phyloP scores from a whole-genome alignment of 2,113 vertebrate genomes.

The Potamarius usumacintae region DNA sequence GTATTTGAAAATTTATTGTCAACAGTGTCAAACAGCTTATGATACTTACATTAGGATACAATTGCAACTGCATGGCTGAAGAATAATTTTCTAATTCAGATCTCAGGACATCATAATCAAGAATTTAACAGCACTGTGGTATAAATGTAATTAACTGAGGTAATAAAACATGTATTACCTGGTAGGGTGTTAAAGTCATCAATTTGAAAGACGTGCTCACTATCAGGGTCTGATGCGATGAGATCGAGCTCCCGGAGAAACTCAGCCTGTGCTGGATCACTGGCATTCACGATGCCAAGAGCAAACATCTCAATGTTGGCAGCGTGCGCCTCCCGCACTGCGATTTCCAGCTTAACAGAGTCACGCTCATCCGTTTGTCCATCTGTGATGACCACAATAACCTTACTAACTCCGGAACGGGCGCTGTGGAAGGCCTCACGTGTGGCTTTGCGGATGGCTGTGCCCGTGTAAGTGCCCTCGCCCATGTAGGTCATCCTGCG shows the following conservation, averaged over 20 bases:
- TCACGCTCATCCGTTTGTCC: conserved; percentile 87
- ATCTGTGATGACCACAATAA: conserved; percentile 86
- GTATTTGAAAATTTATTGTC: background rate
- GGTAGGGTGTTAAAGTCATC: conserved; percentile 87
- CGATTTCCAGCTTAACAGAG: conserved; percentile 81
- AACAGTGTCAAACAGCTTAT: too few species aligned
- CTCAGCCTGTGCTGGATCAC: conserved; percentile 80
- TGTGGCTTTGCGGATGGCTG: conserved; percentile 84
- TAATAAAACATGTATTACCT: conserved; percentile 67
- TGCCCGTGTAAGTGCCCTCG: conserved; percentile 89
- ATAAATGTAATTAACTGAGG: too few species aligned
- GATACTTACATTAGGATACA: background rate
- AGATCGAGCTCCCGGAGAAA: conserved; percentile 84
- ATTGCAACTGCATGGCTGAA: background rate
- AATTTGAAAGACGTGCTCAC: conserved; percentile 86
- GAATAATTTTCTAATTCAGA: background rate
- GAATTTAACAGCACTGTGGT: background rate
- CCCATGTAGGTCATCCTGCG: conserved; percentile 87
- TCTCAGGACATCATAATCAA: background rate
- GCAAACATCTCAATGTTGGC: conserved; percentile 90
- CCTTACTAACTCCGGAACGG: conserved; percentile 80
- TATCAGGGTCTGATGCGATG: conserved; percentile 88
- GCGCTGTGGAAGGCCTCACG: conserved; percentile 84
- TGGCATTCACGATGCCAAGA: conserved; percentile 84
- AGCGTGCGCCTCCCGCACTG: conserved; percentile 82